Evolutionary conservation across 1,140 invertebrate genomes (phyloP), one percentile per base, ranked within the genome.

Genomic region (Psilanteris sp.): DNA sequence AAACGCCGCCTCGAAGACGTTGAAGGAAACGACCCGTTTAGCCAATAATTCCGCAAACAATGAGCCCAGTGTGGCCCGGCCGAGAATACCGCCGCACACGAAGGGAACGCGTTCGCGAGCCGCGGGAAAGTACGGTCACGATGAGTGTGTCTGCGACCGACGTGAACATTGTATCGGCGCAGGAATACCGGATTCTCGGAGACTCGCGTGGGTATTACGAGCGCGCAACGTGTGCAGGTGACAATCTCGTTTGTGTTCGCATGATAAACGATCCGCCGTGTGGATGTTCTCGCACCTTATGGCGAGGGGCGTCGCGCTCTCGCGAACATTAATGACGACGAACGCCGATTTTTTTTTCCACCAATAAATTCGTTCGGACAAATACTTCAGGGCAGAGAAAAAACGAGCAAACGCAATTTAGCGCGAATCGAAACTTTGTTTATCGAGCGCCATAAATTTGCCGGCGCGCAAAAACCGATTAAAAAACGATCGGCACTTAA

Each of bases 201-300:
- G 52, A 68, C 54, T 62, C 62, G 62, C 71, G 62, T 62, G 71
- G 61, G 71, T 55, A 59, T 39, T 48, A 31, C 44, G 52, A 59
- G 64, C 27, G 20, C 54, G 9, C 4, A 57, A 5, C 39, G 52
- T 43, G 52, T 68, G 36, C 81, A 83, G 81, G 81, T 82, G 81
- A 83, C 81, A 81, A 83, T 83, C 75, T 81, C 71, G 77, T 81
- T 81, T 78, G 72, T 78, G 77, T 71, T 72, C 50, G 18, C 72
- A 64, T 79, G 80, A 81, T 81, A 79, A 83, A 83, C 70, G 61
- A 61, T 55, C 39, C 7, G 57, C 31, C 31, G 22, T 34, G 34
- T 9, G 36, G 36, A 62, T 70, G 72, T 72, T 68, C 71, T 76
- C 66, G 68, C 74, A 73, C 70, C 78, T 79, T 68, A 57, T 39